phyloP scores from a whole-genome alignment of 2,113 vertebrate genomes.

The Diadophis punctatus region DNA sequence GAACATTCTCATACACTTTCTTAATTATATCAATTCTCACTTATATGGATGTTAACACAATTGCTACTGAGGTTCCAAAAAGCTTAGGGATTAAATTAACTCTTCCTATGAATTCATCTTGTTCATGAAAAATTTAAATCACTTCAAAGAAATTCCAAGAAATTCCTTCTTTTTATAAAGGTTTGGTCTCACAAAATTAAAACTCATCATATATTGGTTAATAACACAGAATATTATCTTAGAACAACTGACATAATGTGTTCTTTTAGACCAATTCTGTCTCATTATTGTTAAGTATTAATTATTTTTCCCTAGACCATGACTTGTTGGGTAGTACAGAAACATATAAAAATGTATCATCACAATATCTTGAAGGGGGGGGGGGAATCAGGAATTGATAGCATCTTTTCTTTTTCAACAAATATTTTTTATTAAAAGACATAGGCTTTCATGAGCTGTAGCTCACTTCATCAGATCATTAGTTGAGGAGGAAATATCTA shows the following conservation, averaged over 20 bases:
- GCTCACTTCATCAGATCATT: background rate
- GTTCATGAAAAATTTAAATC: background rate
- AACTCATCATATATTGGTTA: background rate
- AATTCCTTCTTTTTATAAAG: background rate
- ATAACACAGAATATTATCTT: background rate
- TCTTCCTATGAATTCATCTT: background rate
- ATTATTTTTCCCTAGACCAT: background rate
- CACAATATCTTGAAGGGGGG: background rate
- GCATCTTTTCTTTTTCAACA: background rate
- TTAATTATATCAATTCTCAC: background rate
- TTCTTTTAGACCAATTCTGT: background rate
- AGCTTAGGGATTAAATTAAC: background rate
- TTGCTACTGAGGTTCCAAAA: background rate
- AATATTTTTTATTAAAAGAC: background rate
- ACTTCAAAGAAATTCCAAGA: background rate
- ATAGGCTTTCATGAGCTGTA: background rate
- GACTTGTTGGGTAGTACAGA: background rate
- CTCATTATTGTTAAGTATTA: background rate
- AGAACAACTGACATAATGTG: background rate
- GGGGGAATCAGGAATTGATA: background rate
- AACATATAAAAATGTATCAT: background rate
- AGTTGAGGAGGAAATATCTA: background rate
- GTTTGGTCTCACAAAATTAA: background rate
- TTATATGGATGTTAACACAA: background rate
- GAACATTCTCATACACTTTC: background rate